Percentiles rank a stretch among this genome's conserved stretches.
Evolutionary conservation across 2,797 vertebrate species (phyloP).

Genomic region (Sebastes iracundus): DNA sequence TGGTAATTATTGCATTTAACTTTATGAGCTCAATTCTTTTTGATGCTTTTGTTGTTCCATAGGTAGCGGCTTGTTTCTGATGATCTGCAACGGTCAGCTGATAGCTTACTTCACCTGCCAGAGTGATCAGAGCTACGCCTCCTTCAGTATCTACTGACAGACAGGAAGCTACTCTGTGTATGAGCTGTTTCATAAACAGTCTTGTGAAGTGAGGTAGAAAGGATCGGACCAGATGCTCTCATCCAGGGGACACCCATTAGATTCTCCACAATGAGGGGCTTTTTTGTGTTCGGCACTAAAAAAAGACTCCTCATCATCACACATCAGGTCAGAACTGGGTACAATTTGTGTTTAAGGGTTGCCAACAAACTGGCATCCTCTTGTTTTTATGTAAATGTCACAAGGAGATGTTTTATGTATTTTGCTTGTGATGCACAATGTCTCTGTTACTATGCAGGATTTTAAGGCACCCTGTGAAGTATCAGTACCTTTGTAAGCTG

Average conservation of each 20-base stretch:
- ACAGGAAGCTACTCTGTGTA: neutral
- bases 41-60: neutral
- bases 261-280: constrained; percentile 10
- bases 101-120: constrained; percentile 83
- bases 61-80: constrained; percentile 84
- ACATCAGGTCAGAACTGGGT: constrained; percentile 3
- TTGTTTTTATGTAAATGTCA: constrained; percentile 18
- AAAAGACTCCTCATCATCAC: constrained; percentile 6
- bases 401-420: constrained; percentile 3
- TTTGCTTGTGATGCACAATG: constrained; percentile 24
- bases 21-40: neutral
- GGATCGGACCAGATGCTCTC: constrained; percentile 28
- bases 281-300: constrained; percentile 29
- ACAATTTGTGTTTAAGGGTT: constrained; percentile 19
- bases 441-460: constrained; percentile 22
- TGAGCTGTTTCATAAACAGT: neutral
- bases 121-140: constrained; percentile 71
- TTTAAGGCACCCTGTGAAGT: constrained; percentile 18
- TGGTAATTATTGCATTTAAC: neutral
- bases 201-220: constrained; percentile 26
- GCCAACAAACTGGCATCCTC: neutral
- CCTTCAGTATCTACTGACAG: constrained; percentile 73
- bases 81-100: constrained; percentile 85
- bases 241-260: constrained; percentile 11
- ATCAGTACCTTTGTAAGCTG: constrained; percentile 15